phyloP scores from a whole-genome alignment of 1,140 invertebrate genomes.

The Habropoda laboriosa region DNA sequence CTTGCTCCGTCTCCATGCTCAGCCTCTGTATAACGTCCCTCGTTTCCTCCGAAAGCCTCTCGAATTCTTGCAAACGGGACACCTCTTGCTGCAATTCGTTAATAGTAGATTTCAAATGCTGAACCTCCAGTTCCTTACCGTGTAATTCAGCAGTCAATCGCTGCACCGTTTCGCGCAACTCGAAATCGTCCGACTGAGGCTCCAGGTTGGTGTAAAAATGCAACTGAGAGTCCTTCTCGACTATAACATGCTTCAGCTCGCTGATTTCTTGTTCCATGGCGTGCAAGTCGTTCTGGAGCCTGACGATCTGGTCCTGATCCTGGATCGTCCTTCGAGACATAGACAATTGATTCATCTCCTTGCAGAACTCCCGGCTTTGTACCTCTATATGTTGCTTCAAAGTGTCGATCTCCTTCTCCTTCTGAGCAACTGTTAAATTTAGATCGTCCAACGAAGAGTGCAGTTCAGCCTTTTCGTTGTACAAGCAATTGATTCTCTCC shows the following conservation, averaged over 20 bases:
- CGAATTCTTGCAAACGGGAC: conserved; percentile 46
- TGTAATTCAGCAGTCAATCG: conserved; percentile 66
- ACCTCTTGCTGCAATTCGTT: conserved; percentile 60
- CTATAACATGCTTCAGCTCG: conserved; percentile 68
- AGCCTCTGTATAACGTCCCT: conserved; percentile 62
- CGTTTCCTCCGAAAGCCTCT: conserved; percentile 64
- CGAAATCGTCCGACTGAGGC: conserved; percentile 63
- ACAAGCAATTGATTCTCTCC: conserved; percentile 75
- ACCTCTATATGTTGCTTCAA: conserved; percentile 57
- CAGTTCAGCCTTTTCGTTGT: conserved; percentile 75
- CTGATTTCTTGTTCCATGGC: conserved; percentile 71
- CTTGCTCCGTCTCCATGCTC: conserved; percentile 68
- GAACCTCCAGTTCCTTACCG: conserved; percentile 68
- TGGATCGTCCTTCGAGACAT: conserved; percentile 20
- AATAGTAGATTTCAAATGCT: conserved; percentile 58
- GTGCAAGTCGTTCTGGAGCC: conserved; percentile 66
- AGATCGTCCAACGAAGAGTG: conserved; percentile 51
- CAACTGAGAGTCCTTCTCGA: conserved; percentile 72
- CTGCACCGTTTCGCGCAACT: conserved; percentile 63
- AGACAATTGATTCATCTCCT: conserved; percentile 23
- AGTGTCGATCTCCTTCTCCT: conserved; percentile 58
- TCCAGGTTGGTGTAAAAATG: conserved; percentile 61
- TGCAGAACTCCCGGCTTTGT: conserved; percentile 44
- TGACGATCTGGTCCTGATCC: conserved; percentile 69
- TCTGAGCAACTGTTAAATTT: conserved; percentile 12